These are phyloP conservation scores for Hoplostethus mediterraneus DNA, from an alignment of 2,797 vertebrate genomes.

Conservation along the genomic window DNA sequence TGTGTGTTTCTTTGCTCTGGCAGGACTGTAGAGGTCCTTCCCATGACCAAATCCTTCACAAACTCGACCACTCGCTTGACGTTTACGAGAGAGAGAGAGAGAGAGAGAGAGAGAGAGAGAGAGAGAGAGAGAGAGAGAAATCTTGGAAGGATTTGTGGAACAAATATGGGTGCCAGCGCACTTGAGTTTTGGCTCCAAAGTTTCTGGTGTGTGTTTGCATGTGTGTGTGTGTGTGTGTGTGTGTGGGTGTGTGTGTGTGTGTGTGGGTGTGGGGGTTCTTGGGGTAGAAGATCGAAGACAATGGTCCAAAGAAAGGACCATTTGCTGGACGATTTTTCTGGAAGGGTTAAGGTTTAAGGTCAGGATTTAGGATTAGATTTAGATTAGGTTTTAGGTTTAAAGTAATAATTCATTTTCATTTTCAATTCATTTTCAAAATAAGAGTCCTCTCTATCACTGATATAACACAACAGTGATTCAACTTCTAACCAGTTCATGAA, in stretches of 20 bases:
- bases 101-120: no score
- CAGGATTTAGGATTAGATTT: background rate
- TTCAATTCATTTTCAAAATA: no score
- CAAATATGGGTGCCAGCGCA: conserved; percentile 33
- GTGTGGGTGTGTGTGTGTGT: conserved; percentile 4
- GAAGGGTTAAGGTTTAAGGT: background rate
- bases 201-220: background rate
- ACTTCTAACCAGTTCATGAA: no score
- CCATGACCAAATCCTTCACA: conserved; percentile 67
- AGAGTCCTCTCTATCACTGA: no score
- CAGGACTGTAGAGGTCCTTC: conserved; percentile 48
- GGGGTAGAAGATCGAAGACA: conserved; percentile 3
- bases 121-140: background rate
- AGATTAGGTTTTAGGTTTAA: no score
- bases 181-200: conserved; percentile 33
- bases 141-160: conserved; percentile 58
- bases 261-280: conserved; percentile 1
- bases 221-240: conserved; percentile 1
- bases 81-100: conserved; percentile 26
- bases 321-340: conserved; percentile 2
- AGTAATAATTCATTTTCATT: no score
- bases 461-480: no score
- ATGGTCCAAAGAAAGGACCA: conserved; percentile 25
- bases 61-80: conserved; percentile 47
- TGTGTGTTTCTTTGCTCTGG: conserved; percentile 32